Evolutionary conservation across 1,140 invertebrate species (phyloP).

Genomic region (Geopemphigus sp.): DNA sequence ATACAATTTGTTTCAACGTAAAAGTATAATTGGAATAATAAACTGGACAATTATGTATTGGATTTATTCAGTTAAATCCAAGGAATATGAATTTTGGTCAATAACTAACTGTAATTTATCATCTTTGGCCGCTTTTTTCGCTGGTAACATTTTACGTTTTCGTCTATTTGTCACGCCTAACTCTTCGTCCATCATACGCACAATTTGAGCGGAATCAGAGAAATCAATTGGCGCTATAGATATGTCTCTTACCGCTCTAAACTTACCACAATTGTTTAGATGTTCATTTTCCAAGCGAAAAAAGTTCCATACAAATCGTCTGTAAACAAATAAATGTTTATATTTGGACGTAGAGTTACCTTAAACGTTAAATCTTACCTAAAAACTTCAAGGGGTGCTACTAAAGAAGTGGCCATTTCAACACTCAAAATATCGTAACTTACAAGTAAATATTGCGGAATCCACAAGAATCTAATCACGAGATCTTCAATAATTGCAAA

Average conservation of each 20-base stretch:
- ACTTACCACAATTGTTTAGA: slow-evolving; percentile 92
- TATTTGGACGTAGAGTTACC: not conserved
- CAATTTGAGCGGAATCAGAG: slow-evolving; percentile 81
- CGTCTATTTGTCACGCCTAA: slow-evolving; percentile 79
- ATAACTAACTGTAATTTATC: slow-evolving; percentile 42
- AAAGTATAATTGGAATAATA: slow-evolving; percentile 30
- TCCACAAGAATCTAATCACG: slow-evolving; percentile 81
- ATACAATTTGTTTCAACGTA: not conserved
- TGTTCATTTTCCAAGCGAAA: slow-evolving; percentile 92
- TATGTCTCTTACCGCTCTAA: slow-evolving; percentile 86
- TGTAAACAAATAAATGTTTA: slow-evolving; percentile 52
- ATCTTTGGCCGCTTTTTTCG: slow-evolving; percentile 52
- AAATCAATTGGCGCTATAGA: slow-evolving; percentile 80
- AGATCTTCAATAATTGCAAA: slow-evolving; percentile 79
- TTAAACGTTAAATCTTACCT: slow-evolving; percentile 56
- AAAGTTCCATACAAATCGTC: slow-evolving; percentile 88
- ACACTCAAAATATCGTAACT: slow-evolving; percentile 68
- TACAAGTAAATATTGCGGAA: slow-evolving; percentile 72
- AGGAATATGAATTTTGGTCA: slow-evolving; percentile 21
- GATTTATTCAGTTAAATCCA: slow-evolving; percentile 32
- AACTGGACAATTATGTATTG: not conserved
- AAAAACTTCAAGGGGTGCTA: slow-evolving; percentile 81
- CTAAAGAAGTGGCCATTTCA: slow-evolving; percentile 75
- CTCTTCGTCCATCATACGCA: slow-evolving; percentile 94
- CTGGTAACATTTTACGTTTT: slow-evolving; percentile 50